Percentiles rank a stretch among this genome's conserved stretches.
Evolutionary conservation across 1,140 invertebrate genomes (phyloP).

Genomic region (Zaprionus africanus): DNA sequence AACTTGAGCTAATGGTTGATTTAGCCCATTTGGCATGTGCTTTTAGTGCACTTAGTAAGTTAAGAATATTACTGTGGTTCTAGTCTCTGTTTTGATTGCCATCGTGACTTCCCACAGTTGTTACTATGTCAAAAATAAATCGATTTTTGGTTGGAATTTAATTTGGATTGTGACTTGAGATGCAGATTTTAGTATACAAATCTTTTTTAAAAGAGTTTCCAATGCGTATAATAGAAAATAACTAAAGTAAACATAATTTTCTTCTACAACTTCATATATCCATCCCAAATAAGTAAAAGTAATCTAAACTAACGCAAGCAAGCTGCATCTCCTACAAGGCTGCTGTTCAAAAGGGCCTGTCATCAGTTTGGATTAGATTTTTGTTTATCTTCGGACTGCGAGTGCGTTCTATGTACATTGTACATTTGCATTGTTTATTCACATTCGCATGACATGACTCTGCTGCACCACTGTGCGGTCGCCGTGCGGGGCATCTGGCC

Average conservation of each 20-base stretch:
- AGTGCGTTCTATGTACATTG: conserved; percentile 8
- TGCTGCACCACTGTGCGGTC: conserved; percentile 33
- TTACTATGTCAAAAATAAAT: neutral
- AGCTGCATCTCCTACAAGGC: neutral
- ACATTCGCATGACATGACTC: conserved; percentile 4
- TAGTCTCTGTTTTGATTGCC: neutral
- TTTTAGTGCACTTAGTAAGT: neutral
- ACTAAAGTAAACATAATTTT: no score
- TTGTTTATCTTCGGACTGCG: conserved; percentile 3
- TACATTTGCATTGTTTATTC: neutral
- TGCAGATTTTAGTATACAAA: neutral
- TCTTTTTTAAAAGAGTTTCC: neutral
- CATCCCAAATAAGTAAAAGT: neutral
- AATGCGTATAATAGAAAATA: no score
- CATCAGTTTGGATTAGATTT: neutral
- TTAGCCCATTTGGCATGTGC: neutral
- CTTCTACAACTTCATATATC: no score
- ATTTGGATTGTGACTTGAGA: neutral
- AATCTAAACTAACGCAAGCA: neutral
- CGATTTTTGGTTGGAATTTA: no score
- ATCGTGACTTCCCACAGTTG: neutral
- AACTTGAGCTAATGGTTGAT: neutral
- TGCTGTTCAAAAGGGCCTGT: neutral
- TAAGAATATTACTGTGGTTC: neutral
- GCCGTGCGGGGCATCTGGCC: neutral